Evolutionary conservation across 2,888 invertebrate species (phyloP).

Genomic region (Suillia variegata): DNA sequence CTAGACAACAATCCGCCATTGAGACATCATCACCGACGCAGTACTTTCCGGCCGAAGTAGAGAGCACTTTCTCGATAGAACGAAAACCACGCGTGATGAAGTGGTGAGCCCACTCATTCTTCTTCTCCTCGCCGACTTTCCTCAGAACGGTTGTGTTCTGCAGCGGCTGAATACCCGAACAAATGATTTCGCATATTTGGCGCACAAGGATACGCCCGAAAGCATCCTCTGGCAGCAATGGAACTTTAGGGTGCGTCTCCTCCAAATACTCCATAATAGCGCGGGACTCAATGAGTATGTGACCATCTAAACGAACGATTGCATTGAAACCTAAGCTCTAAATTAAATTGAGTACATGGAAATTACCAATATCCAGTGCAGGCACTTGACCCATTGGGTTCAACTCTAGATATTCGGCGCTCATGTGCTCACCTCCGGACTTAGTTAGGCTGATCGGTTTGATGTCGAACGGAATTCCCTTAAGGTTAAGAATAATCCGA

Average conservation of each 20-base stretch:
- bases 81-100: slow-evolving; percentile 90
- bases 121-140: slow-evolving; percentile 85
- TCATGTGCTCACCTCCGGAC: slow-evolving; percentile 86
- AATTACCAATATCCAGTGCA: slow-evolving; percentile 82
- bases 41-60: slow-evolving; percentile 85
- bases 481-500: slow-evolving; percentile 88
- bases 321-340: not conserved
- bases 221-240: slow-evolving; percentile 87
- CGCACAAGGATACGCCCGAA: slow-evolving; percentile 88
- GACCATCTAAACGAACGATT: slow-evolving; percentile 66
- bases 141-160: slow-evolving; percentile 90
- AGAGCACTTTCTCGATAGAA: slow-evolving; percentile 86
- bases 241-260: slow-evolving; percentile 84
- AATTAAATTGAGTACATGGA: not conserved
- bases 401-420: slow-evolving; percentile 84
- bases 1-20: slow-evolving; percentile 91
- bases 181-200: slow-evolving; percentile 90
- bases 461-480: slow-evolving; percentile 94
- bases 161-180: slow-evolving; percentile 93
- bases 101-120: slow-evolving; percentile 90
- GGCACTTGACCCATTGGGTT: slow-evolving; percentile 98
- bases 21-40: slow-evolving; percentile 94
- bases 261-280: slow-evolving; percentile 96
- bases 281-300: slow-evolving; percentile 74
- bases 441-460: slow-evolving; percentile 84